Base-by-base conservation (phyloP, 2,888 invertebrate species). In the Nomada fabriciana region DNA sequence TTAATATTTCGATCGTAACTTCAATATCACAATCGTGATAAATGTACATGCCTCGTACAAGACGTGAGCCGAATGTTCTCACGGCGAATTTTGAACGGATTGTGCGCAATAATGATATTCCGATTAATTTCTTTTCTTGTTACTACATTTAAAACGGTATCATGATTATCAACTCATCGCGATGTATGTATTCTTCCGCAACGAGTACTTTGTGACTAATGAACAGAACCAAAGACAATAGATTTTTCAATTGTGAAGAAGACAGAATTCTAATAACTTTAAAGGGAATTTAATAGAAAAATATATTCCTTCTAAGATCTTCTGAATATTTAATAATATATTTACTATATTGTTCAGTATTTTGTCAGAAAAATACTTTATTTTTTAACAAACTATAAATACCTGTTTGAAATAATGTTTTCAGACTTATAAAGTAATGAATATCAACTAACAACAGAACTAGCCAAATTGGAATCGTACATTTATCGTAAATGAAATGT, bases 1-100 rank as follows among this genome's bases (percentile, higher is more conserved):
- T 61, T 71, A 61, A 13, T 65, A 67, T 55, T 75, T 72, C 52
- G 25, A 13, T 61, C 13, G 18, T 52, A 77, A 60, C 59, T 63
- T 57, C 43, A n/a, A 67, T 68, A 72, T 63, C 67, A 57, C 50
- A 57, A 77, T 67, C 18, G 25, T 68, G 57, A 80, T 71, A 63
- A 72, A 25, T 25, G 25, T 25, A 72, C 42, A 57, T 80, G 52
- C 15, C 52, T 57, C 52, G 52, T 52, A 52, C 52, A 52, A 77
- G 9, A 36, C 36, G 36, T 59, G 61, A 77, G n/a, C 7, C 18
- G 50, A 77, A 76, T 77, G 5, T 5, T 76, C 42, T 63, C 20
- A 63, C 15, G 29, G 43, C 20, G 18, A 72, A 68, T 77, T 72
- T 77, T 59, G 10, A 77, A 63, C 18, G 52, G 60, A 68, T 72